Evolutionary conservation across 2,888 invertebrate genomes (phyloP).

Genomic region (Acleris holmiana): DNA sequence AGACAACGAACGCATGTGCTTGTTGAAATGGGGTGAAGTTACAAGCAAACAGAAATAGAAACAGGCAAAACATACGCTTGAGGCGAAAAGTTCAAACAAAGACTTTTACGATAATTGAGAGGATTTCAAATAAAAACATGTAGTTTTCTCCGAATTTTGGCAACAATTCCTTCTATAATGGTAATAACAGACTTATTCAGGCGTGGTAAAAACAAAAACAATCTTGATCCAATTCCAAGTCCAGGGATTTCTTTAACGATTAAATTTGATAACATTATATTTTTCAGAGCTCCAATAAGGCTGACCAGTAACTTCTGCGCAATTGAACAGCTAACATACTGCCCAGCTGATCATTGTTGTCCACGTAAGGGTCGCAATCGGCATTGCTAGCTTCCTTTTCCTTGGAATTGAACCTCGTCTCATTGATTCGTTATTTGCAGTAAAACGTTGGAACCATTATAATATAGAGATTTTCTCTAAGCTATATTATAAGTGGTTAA

Average conservation of each 20-base stretch:
- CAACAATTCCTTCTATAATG: neutral
- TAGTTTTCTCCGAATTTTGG: too few relatives aligned
- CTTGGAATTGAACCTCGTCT: neutral
- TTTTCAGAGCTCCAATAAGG: conserved; percentile 18
- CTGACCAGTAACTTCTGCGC: conserved; percentile 29
- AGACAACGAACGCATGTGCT: too few relatives aligned
- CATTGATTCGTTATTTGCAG: conserved; percentile 10
- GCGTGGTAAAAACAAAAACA: conserved; percentile 7
- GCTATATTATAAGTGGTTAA: too few relatives aligned
- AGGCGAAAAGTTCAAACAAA: too few relatives aligned
- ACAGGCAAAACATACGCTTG: too few relatives aligned
- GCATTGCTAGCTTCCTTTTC: neutral
- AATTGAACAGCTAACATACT: conserved; percentile 25
- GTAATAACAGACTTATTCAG: neutral
- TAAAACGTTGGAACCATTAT: neutral
- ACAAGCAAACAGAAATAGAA: too few relatives aligned
- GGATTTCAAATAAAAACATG: too few relatives aligned
- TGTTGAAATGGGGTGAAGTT: too few relatives aligned
- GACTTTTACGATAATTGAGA: too few relatives aligned
- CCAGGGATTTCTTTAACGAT: conserved; percentile 4
- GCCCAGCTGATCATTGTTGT: conserved; percentile 20
- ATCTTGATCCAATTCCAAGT: conserved; percentile 1
- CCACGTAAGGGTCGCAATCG: conserved; percentile 13
- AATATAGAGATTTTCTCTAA: too few relatives aligned
- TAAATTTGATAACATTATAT: conserved; percentile 12